Percentiles rank a stretch among this genome's conserved stretches.
Conservation (phyloP, 2,113 vertebrate species). For the Thymallus thymallus region DNA sequence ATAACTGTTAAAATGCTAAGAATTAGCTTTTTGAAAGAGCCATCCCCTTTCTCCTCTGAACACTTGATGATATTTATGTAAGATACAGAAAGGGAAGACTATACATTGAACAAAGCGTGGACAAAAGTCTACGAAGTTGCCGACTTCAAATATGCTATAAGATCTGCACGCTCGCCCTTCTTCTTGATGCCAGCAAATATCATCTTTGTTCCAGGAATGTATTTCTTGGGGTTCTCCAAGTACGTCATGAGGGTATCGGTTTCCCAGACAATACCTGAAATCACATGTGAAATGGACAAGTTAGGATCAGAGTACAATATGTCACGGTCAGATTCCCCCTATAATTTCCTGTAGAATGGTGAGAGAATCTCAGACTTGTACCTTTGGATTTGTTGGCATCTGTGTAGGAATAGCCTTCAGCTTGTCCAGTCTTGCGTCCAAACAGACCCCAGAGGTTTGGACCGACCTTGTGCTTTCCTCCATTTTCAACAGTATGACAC, state of each 20-base stretch:
- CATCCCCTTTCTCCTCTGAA: background rate
- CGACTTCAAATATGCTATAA: conserved; percentile 82
- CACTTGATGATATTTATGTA: conserved; percentile 23
- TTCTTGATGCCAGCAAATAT: conserved; percentile 87
- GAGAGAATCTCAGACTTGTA: conserved; percentile 34
- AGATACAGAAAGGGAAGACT: background rate
- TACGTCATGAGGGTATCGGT: conserved; percentile 79
- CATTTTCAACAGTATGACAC: conserved; percentile 79
- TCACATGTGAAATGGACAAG: conserved; percentile 5
- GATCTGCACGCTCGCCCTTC: conserved; percentile 79
- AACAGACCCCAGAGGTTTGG: conserved; percentile 81
- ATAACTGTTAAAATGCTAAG: background rate
- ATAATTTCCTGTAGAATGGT: background rate
- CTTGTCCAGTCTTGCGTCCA: conserved; percentile 76
- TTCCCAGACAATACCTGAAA: conserved; percentile 75
- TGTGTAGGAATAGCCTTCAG: conserved; percentile 76
- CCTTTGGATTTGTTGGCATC: conserved; percentile 84
- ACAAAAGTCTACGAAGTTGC: conserved; percentile 68
- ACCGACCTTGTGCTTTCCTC: conserved; percentile 79
- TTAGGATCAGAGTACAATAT: no score
- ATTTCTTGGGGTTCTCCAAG: conserved; percentile 89
- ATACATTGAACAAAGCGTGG: background rate
- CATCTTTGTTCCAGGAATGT: conserved; percentile 86
- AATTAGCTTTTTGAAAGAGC: background rate
- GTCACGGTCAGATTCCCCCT: background rate